A percentile compares a stretch with the other conserved stretches of the same genome.
phyloP scores from a whole-genome alignment of 2,888 invertebrate species.

The Dolomedes plantarius region DNA sequence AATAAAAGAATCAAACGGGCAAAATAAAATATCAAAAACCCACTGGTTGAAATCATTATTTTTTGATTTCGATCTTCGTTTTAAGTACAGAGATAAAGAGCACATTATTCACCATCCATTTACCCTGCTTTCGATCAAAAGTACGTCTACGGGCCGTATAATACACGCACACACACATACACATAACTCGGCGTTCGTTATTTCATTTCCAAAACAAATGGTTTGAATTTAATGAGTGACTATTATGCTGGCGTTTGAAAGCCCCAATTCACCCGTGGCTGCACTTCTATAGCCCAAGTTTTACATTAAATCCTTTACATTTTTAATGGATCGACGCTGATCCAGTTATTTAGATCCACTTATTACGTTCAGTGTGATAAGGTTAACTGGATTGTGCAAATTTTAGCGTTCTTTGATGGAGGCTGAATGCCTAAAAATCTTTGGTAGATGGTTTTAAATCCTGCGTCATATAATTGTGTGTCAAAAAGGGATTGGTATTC shows the following conservation, averaged over 20 bases:
- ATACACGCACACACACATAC: constrained; percentile 53
- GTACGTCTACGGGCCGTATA: constrained; percentile 62
- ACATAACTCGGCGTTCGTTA: constrained; percentile 43
- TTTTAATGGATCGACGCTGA: constrained; percentile 12
- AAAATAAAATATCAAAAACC: constrained; percentile 38
- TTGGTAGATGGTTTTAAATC: no score
- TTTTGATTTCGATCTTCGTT: constrained; percentile 70
- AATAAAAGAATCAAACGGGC: constrained; percentile 65
- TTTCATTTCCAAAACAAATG: constrained; percentile 72
- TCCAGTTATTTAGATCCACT: constrained; percentile 6
- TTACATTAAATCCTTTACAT: constrained; percentile 10
- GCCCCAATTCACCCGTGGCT: constrained; percentile 14
- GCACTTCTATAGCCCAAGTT: constrained; percentile 5
- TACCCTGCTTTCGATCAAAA: constrained; percentile 69
- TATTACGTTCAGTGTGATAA: constrained; percentile 1
- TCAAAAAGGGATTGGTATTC: no score
- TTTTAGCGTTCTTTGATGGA: neutral
- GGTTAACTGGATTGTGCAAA: neutral
- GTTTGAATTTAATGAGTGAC: constrained; percentile 70
- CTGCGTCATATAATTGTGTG: no score
- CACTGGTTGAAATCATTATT: constrained; percentile 53
- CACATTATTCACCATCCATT: constrained; percentile 70
- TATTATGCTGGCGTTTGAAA: constrained; percentile 66
- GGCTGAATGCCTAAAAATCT: no score
- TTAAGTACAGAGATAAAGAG: constrained; percentile 69